phyloP scores from a whole-genome alignment of 2,888 invertebrate species.

The Sarcophaga carnaria region DNA sequence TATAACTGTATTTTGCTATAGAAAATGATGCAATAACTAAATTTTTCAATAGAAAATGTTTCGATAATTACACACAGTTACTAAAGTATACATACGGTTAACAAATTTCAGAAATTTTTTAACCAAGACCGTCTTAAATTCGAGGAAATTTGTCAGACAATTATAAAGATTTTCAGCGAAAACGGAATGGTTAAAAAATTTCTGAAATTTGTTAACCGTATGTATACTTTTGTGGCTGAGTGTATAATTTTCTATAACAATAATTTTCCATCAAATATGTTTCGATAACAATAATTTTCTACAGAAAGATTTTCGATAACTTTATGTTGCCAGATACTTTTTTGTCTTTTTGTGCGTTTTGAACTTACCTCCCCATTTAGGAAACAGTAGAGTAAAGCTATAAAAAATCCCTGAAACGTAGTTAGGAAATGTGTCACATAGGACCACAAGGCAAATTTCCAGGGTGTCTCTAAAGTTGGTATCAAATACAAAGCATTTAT shows the following conservation, averaged over 20 bases:
- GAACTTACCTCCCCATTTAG: slow-evolving; percentile 89
- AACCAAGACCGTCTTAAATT: too few relatives aligned
- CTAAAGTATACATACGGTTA: too few relatives aligned
- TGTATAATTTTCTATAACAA: background rate
- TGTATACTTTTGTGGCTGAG: too few relatives aligned
- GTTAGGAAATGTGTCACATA: slow-evolving; percentile 90
- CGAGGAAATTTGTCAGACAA: too few relatives aligned
- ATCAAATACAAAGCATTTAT: slow-evolving; percentile 90
- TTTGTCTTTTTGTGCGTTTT: background rate
- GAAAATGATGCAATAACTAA: too few relatives aligned
- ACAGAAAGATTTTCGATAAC: background rate
- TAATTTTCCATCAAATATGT: background rate
- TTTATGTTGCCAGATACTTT: background rate
- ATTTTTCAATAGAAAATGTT: background rate
- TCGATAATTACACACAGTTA: background rate
- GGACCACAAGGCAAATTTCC: slow-evolving; percentile 90
- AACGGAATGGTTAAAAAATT: too few relatives aligned
- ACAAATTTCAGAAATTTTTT: too few relatives aligned
- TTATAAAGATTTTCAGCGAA: too few relatives aligned
- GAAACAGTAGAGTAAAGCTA: slow-evolving; percentile 91
- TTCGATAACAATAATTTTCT: background rate
- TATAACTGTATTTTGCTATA: too few relatives aligned
- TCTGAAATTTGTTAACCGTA: too few relatives aligned
- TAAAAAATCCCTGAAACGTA: slow-evolving; percentile 93
- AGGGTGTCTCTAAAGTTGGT: slow-evolving; percentile 86